Base-by-base conservation (phyloP, 2,888 invertebrate species). In the Pachliopta kotzebuea region DNA sequence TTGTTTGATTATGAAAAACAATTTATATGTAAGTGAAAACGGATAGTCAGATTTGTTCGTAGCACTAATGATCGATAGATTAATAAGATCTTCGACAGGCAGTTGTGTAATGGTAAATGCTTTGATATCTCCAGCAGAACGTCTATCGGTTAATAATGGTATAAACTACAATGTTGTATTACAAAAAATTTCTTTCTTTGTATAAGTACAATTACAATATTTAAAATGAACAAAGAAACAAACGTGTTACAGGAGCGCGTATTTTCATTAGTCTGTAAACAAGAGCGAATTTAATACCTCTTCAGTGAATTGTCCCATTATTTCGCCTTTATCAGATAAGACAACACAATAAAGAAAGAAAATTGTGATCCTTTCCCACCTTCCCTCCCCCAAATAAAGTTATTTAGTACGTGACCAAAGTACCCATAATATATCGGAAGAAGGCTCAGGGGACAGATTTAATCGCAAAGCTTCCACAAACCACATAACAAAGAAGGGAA, bases 341-440 rank as follows among this genome's bases (percentile, higher is more conserved):
- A 52, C 50, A 52, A 52, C 50, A 52, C 21, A 52, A 52, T 52
- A 52, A 52, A 52, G 21, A 52, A 54, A 53, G 54, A 63, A 42
- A 53, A 58, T 57, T 52, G 24, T 62, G 53, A 3, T 53, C 53
- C 42, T n/a, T n/a, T n/a, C n/a, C n/a, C n/a, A 18, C 45, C 45
- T 8, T 11, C 45, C 18, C 45, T 0, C 53, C n/a, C n/a, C 45
- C 53, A 53, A 58, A 63, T 58, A 63, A 63, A 63, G 63, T 63
- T 63, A 29, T 63, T 63, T 63, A 26, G 57, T 54, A 63, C 63
- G 57, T 58, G 63, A 58, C 63, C 29, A 29, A 62, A 58, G 37
- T 29, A 53, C 18, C 24, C 53, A 53, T 45, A 58, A 63, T 54
- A 54, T 29, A 54, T 52, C 29, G 26, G 52, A 18, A 53, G 53